phyloP scores from a whole-genome alignment of 2,888 invertebrate species.

The Cryptus armator region DNA sequence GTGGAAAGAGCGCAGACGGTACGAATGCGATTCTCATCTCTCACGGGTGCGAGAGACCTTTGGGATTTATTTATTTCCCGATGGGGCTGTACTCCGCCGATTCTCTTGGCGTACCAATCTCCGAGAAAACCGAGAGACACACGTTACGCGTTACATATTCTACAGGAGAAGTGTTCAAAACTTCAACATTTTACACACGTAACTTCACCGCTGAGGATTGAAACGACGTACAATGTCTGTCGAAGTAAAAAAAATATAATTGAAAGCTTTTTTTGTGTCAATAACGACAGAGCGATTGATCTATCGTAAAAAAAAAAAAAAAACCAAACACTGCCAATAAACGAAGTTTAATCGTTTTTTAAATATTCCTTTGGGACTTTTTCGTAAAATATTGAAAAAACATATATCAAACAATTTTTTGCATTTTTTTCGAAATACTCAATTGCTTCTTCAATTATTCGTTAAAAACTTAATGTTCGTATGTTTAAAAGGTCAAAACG shows the following conservation, averaged over 20 bases:
- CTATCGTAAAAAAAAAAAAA: too few relatives aligned
- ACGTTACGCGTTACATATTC: background rate
- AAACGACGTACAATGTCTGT: too few relatives aligned
- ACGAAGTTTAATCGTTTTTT: too few relatives aligned
- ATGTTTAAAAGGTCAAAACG: background rate
- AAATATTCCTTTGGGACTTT: too few relatives aligned
- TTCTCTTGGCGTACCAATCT: background rate
- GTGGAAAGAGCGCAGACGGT: background rate
- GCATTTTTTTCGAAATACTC: too few relatives aligned
- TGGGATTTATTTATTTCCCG: slow-evolving; percentile 26
- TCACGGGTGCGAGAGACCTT: slow-evolving; percentile 9
- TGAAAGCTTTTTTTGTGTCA: too few relatives aligned
- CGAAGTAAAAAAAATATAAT: too few relatives aligned
- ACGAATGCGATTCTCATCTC: slow-evolving; percentile 24
- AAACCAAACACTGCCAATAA: too few relatives aligned
- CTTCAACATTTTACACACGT: background rate
- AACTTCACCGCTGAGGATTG: background rate
- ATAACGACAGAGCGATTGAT: too few relatives aligned
- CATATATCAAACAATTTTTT: too few relatives aligned
- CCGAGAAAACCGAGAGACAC: background rate
- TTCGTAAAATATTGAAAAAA: too few relatives aligned
- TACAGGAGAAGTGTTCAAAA: background rate
- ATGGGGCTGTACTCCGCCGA: background rate
- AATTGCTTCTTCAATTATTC: too few relatives aligned
- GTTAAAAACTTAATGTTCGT: background rate